Evolutionary conservation across 2,797 vertebrate genomes (phyloP), one percentile per base, ranked within the genome.

Genomic region (Aselliscus stoliczkanus): DNA sequence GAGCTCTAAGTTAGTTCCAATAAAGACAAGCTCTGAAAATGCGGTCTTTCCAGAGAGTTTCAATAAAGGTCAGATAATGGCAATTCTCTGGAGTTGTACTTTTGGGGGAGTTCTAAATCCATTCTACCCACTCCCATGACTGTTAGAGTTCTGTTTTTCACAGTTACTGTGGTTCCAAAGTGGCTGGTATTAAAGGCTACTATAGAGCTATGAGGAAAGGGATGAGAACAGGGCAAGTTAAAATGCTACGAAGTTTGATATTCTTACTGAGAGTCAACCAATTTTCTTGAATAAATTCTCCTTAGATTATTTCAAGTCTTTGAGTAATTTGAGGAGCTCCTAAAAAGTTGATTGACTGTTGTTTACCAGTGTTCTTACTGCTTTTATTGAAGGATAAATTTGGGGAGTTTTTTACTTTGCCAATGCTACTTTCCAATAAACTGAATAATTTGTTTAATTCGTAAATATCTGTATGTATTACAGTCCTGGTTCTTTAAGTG

Each of bases 371-470:
- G 2, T 95, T 88, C 54, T 90, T 17, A 54, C 27, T 73, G 17
- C 37, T 83, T 86, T 93, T 81, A 58, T 52, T 6, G 23, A 84
- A 50, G 29, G 21, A 31, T 76, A 0, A n/a, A 83, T 52, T 83
- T 91, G 93, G 95, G 69, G 60, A 93, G 18, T 47, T n/a, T 15
- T 21, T 90, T 79, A 88, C 13, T 93, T 95, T 37, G 83, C 27
- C 76, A 84, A 34, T 23, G 31, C n/a, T 44, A 52, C n/a, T 62
- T 87, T 84, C 44, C 34, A 65, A 84, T 67, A 92, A 90, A 75
- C n/a, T 64, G 13, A 83, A 58, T 92, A 73, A 85, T 81, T 91
- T 93, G 69, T 86, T 83, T 90, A 79, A 73, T 94, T 96, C 42
- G 23, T 44, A 96, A 88, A 88, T 90, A 96, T 84, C 83, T 88